Percentiles rank a stretch among this genome's conserved stretches.
Evolutionary conservation across 2,797 vertebrate species (phyloP).

Genomic region (Eulemur mongoz): DNA sequence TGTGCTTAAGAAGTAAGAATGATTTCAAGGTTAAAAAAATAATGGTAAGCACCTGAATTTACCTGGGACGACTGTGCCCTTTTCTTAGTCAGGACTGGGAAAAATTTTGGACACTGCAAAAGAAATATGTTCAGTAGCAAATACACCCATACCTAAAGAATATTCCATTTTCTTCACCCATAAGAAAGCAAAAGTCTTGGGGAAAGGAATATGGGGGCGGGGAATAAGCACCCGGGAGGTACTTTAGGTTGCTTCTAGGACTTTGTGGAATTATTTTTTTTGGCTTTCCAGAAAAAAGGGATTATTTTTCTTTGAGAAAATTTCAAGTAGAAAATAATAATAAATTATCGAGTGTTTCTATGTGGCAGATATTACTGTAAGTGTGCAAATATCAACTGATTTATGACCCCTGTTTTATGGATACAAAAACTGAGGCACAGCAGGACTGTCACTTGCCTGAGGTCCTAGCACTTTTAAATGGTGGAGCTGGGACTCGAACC

Average conservation of each 20-base stretch:
- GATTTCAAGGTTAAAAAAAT: conserved; percentile 19
- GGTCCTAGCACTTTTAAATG: not conserved
- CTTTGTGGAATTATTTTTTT: not conserved
- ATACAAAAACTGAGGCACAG: not conserved
- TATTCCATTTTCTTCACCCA: not conserved
- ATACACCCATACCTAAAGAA: not conserved
- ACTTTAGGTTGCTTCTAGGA: not conserved
- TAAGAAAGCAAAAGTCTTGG: not conserved
- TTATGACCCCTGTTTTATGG: not conserved
- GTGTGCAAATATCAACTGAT: not conserved
- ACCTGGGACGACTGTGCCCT: not conserved
- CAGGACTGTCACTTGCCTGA: not conserved
- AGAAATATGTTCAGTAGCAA: not conserved
- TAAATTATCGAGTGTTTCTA: not conserved
- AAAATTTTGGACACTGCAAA: not conserved
- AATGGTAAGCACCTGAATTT: not conserved
- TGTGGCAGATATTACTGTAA: not conserved
- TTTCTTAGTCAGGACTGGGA: not conserved
- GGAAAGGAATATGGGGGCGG: not conserved
- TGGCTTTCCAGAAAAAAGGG: not conserved
- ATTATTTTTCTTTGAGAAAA: not conserved
- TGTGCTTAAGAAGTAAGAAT: not conserved
- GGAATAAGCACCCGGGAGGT: not conserved
- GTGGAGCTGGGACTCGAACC: not conserved
- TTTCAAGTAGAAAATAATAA: not conserved